Base-by-base conservation (phyloP, 2,888 invertebrate species). In the Cephus sareptanus region DNA sequence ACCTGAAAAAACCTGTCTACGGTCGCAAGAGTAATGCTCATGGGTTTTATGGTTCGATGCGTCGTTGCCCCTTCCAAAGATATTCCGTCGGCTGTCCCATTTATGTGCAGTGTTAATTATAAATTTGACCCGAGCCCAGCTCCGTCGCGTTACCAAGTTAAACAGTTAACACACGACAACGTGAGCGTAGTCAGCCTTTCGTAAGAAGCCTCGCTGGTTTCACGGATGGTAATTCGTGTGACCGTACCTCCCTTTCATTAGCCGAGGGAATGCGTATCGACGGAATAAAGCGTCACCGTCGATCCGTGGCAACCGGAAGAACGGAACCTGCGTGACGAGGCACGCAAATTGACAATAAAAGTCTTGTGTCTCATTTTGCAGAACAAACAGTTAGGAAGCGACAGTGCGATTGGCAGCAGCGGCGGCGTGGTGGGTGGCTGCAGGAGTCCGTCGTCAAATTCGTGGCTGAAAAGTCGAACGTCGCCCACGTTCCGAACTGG, bases 401-500 rank as follows among this genome's bases (percentile, higher is more conserved):
- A 71, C 34, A 76, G 76, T 34, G 31, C 33, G 31, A 56, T 56
- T 56, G 15, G 40, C 40, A 40, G 75, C 40, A 69, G 69, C 76
- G 84, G 83, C 79, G 82, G 82, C 79, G 81, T 81, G 77, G 83
- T 81, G 79, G 82, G 83, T 76, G 85, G 84, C 81, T 86, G 85
- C 84, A 87, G 85, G 85, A 88, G 83, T 84, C 84, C 87, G 81
- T 88, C 88, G 77, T 85, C 89, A 84, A 89, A 89, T 87, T 90
- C 89, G 85, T 90, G 90, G 89, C 85, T 86, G 84, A 90, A 89
- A 86, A 90, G 87, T 87, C 87, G 85, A 78, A 90, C 92, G 79
- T 92, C 92, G 86, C 92, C 87, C 83, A 87, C 87, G 85, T 87
- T 86, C 82, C 88, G 88, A 84, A 84, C 83, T 85, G 89, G 88